Evolutionary conservation across 2,888 invertebrate genomes (phyloP), one percentile per base, ranked within the genome.

Genomic region (Scaptomyza reducta): DNA sequence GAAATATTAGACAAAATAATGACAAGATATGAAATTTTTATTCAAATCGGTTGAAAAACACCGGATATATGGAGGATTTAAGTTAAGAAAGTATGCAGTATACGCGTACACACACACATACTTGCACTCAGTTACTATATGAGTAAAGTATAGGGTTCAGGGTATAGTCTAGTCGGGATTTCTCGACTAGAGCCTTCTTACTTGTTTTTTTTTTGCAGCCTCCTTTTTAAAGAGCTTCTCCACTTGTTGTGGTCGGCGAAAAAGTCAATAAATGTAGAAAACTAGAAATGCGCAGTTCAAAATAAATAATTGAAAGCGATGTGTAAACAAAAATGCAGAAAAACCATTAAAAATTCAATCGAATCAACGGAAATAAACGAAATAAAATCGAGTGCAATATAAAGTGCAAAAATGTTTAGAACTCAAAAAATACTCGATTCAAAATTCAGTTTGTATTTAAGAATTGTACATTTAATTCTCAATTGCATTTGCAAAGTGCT

Each of bases 261-360:
- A 25, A 38, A 22, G 9, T 11, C 31, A 38, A 9, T 13, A 14
- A 22, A 9, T 33, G 38, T 9, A 6, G 18, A 31, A 9, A 25
- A 45, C 16, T 47, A 40, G 7, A 7, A 10, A 22, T 2, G 11
- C 2, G 10, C 10, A 33, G 16, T 49, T 6, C 22, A 22, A 50
- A 35, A 35, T 38, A 35, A 45, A 31, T 18, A 55, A 49, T 33
- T 10, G 6, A 55, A 55, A 18, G n/a, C 7, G 13, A 35, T 31
- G 33, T 9, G 27, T 41, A 47, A 42, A 60, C 29, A 25, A 14
- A n/a, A 38, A 3, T 16, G 18, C 16, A 18, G 44, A 53, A 55
- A 46, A 22, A 44, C 35, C 14, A 42, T 38, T 38, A 55, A 35
- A 14, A 40, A 46, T 40, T 9, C 14, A 49, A 53, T 58, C 3